Percentiles rank a stretch among this genome's conserved stretches.
Evolutionary conservation across 1,140 invertebrate species (phyloP).

Genomic region (Ptiloglossa arizonensis): DNA sequence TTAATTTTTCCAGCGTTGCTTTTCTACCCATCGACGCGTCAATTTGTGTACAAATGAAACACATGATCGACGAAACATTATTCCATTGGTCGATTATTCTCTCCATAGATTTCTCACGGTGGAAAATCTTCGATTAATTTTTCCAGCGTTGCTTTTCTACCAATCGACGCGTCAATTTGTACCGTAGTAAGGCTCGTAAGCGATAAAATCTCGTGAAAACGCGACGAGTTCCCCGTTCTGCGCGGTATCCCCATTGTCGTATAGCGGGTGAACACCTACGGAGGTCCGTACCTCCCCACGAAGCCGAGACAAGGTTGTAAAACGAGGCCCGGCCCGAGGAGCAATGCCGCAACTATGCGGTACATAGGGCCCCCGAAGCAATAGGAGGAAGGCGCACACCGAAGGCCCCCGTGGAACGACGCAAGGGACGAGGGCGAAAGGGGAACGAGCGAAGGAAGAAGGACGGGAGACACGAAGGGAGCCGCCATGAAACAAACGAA

Average conservation of each 20-base stretch:
- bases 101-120: too few relatives aligned
- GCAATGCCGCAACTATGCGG: conserved; percentile 71
- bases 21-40: too few relatives aligned
- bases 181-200: too few relatives aligned
- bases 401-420: conserved; percentile 35
- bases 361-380: conserved; percentile 60
- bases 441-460: conserved; percentile 25
- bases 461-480: conserved; percentile 67
- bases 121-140: too few relatives aligned
- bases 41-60: too few relatives aligned
- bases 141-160: too few relatives aligned
- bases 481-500: conserved; percentile 80
- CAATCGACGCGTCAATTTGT: too few relatives aligned
- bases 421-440: neutral
- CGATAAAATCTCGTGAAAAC: too few relatives aligned
- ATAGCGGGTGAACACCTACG: conserved; percentile 47
- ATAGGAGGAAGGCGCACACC: conserved; percentile 34
- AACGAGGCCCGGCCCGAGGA: conserved; percentile 54
- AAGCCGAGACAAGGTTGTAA: conserved; percentile 65
- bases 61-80: too few relatives aligned
- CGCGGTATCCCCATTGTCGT: neutral
- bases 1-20: too few relatives aligned
- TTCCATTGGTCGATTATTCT: too few relatives aligned
- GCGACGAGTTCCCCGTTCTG: too few relatives aligned
- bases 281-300: conserved; percentile 48